Evolutionary conservation across 2,888 invertebrate species (phyloP).

Genomic region (Sminthurinus aureus): DNA sequence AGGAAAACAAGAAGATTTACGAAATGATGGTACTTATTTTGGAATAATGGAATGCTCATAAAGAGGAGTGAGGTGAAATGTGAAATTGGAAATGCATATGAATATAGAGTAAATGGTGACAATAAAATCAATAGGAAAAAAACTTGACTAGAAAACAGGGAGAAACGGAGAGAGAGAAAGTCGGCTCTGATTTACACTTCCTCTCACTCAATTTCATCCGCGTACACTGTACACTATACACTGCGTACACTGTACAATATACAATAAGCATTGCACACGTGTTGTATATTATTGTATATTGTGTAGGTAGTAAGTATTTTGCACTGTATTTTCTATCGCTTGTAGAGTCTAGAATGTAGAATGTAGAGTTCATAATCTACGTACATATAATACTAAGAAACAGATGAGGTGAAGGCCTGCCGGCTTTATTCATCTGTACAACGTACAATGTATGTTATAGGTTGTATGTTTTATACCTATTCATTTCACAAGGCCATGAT

Average conservation of each 20-base stretch:
- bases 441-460: too few species aligned
- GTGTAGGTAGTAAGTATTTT: too few species aligned
- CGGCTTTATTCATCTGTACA: too few species aligned
- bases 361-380: too few species aligned
- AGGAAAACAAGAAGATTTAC: slow-evolving; percentile 33
- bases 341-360: too few species aligned
- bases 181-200: slow-evolving; percentile 22
- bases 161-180: too few species aligned
- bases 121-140: slow-evolving; percentile 37
- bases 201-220: not conserved
- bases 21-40: slow-evolving; percentile 34
- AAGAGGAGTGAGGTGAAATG: slow-evolving; percentile 20
- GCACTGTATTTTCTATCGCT: too few species aligned
- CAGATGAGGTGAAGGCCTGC: too few species aligned
- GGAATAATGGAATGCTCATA: slow-evolving; percentile 41
- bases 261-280: too few species aligned
- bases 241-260: not conserved
- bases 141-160: slow-evolving; percentile 2
- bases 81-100: slow-evolving; percentile 29
- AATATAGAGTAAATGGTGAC: slow-evolving; percentile 34
- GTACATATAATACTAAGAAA: too few species aligned
- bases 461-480: too few species aligned
- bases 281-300: not conserved
- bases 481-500: too few species aligned
- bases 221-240: not conserved